phyloP scores from a whole-genome alignment of 1,140 invertebrate species.

The Triops longicaudatus region DNA sequence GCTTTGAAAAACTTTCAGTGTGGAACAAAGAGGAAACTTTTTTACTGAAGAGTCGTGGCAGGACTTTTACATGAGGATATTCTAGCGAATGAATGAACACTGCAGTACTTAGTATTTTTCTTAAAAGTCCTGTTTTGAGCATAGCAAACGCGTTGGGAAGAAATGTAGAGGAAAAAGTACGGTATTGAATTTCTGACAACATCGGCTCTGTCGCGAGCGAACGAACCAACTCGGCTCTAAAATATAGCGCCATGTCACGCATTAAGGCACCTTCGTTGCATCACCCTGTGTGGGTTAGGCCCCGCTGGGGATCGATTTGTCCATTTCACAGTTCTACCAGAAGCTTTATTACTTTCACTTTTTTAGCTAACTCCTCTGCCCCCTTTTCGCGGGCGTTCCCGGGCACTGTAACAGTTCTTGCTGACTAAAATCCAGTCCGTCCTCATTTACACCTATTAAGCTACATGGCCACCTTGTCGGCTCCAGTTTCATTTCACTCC shows the following conservation, averaged over 20 bases:
- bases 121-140: no score
- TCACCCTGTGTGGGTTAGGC: neutral
- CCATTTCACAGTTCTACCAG: neutral
- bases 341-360: neutral
- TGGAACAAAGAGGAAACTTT: no score
- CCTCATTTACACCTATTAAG: neutral
- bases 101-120: no score
- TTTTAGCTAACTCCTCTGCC: neutral
- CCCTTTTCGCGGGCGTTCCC: neutral
- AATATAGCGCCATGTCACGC: neutral
- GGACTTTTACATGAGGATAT: no score
- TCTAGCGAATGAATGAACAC: no score
- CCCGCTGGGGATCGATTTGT: neutral
- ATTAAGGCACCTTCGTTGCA: slow-evolving; percentile 13
- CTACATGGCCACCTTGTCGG: no score
- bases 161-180: no score
- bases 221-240: neutral
- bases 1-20: no score
- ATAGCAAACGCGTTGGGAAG: no score
- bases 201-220: neutral
- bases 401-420: neutral
- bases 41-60: no score
- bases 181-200: neutral
- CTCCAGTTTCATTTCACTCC: no score
- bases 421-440: neutral